Conservation (phyloP, 1,140 invertebrate genomes). For the Odontomachus brunneus region DNA sequence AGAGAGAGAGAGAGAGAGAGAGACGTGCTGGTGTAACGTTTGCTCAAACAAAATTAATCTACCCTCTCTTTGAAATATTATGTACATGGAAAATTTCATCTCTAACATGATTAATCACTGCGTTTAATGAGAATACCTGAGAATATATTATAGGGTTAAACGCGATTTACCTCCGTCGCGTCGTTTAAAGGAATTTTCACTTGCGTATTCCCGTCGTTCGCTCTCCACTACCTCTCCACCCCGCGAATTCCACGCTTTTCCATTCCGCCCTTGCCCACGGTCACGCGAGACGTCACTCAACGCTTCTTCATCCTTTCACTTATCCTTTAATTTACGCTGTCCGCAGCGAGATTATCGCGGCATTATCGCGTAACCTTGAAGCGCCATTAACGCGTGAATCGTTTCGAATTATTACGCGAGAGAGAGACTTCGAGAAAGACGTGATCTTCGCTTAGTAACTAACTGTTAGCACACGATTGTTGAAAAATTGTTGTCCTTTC, state of each 20-base stretch:
- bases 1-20: no score
- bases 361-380: background rate
- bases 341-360: background rate
- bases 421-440: background rate
- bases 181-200: constrained; percentile 7
- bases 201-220: background rate
- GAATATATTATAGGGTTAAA: background rate
- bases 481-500: constrained; percentile 4
- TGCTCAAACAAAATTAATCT: constrained; percentile 23
- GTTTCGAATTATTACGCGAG: background rate
- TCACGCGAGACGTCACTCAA: constrained; percentile 28
- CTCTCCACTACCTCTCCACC: background rate
- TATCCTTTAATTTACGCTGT: constrained; percentile 13
- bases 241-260: background rate
- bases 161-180: background rate
- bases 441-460: background rate
- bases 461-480: background rate
- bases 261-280: background rate
- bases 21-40: background rate
- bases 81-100: background rate
- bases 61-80: constrained; percentile 4
- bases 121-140: background rate
- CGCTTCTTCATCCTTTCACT: constrained; percentile 27
- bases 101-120: constrained; percentile 8
- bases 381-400: background rate